Evolutionary conservation across 2,113 vertebrate genomes (phyloP), one percentile per base, ranked within the genome.

Genomic region (Oreotrochilus melanogaster): DNA sequence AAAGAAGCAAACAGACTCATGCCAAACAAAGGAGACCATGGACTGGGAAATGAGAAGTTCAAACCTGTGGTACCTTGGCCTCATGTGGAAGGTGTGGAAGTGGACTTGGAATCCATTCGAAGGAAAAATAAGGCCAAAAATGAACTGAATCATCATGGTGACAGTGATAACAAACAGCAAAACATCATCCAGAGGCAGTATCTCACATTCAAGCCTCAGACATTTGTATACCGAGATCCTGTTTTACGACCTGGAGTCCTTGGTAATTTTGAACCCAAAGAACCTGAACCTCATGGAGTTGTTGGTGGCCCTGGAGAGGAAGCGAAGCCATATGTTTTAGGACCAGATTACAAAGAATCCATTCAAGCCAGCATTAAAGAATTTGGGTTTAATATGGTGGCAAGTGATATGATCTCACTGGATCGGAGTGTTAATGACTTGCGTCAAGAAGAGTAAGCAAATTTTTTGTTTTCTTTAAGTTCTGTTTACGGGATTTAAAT

Each of bases 381-480:
- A 96, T 99, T 99, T 97, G 99, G 99, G 91, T 99, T 99, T 98
- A 99, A 99, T 97, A 99, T 99, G 99, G 99, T 99, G 94, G 99
- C 99, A 51, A 99, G 99, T 86, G 99, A 99, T 92, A 99, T 99
- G 99, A 99, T 99, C 98, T 99, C 99, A 1, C 97, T 99, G 95
- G 99, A 99, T 97, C 98, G 99, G 89, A 99, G 98, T 23, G 96
- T 99, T 96, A 98, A 97, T 87, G 99, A 99, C 93, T 97, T 99
- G 66, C 98, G 99, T 11, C 99, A 99, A 71, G 99, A 99, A 96
- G 99, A 99, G 99, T 99, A 98, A 99, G 99, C 98, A 97, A 76
- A 57, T 17, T 22, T 62, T 87, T 84, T 96, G 53, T 95, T 93
- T 88, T 92, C 94, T 94, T 93, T 97, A 73, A 69, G 69, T 70